Percentiles rank a stretch among this genome's conserved stretches.
phyloP scores from a whole-genome alignment of 2,113 vertebrate genomes.

The Rhipidura dahli region DNA sequence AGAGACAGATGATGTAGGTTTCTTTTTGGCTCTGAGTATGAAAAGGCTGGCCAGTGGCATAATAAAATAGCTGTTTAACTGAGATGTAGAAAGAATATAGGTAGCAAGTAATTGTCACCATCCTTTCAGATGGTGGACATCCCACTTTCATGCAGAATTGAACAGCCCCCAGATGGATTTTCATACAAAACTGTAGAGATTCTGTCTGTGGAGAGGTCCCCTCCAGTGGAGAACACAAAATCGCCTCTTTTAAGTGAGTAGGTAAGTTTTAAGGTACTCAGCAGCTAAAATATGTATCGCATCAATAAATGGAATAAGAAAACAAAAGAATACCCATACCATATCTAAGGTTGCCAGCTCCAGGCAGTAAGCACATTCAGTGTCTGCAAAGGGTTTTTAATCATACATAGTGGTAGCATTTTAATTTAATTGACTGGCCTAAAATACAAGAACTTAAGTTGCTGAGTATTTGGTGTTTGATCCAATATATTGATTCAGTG shows the following conservation, averaged over 20 bases:
- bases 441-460: background rate
- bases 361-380: background rate
- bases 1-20: background rate
- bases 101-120: background rate
- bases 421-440: constrained; percentile 1
- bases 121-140: background rate
- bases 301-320: background rate
- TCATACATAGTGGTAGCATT: background rate
- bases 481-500: background rate
- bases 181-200: background rate
- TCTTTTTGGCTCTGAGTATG: background rate
- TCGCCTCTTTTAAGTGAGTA: background rate
- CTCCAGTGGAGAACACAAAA: background rate
- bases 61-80: background rate
- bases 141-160: fast-evolving
- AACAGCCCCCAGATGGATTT: background rate
- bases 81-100: background rate
- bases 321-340: background rate
- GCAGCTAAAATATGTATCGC: background rate
- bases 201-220: background rate
- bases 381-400: background rate
- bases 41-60: background rate
- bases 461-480: background rate
- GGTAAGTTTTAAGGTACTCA: background rate
- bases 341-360: background rate